Percentiles rank a stretch among this genome's conserved stretches.
Conservation (phyloP, 1,140 invertebrate genomes). For the Polypedilum vanderplanki region DNA sequence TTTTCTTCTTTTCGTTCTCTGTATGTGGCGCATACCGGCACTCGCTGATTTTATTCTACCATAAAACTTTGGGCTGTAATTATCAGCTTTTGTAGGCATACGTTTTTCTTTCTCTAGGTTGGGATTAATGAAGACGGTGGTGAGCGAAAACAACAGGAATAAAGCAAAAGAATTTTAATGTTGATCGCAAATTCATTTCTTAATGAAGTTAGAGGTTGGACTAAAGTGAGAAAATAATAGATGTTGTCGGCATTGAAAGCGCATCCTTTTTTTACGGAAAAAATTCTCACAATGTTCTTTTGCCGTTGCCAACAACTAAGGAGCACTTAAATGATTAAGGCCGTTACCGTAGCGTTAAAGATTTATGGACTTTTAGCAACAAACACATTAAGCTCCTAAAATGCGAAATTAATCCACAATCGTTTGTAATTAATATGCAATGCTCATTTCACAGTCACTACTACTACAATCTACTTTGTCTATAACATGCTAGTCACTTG, state of each 20-base stretch:
- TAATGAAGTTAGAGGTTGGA: background rate
- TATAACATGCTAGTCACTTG: no score
- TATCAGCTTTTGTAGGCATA: background rate
- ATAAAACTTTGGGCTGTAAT: background rate
- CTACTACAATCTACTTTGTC: no score
- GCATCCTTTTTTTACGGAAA: background rate
- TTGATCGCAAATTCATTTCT: background rate
- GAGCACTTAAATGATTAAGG: conserved; percentile 16
- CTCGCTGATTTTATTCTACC: background rate
- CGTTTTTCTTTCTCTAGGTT: no score
- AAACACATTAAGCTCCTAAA: background rate
- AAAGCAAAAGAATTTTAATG: background rate
- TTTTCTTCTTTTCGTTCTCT: background rate
- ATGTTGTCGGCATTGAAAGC: background rate
- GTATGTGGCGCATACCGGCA: background rate
- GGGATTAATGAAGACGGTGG: no score
- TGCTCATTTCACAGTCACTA: background rate
- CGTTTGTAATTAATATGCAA: conserved; percentile 7
- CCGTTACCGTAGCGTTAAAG: background rate
- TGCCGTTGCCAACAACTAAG: background rate
- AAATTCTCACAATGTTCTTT: background rate
- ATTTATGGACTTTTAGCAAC: background rate
- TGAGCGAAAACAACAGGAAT: background rate
- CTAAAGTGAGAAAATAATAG: background rate
- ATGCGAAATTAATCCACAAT: conserved; percentile 25